Conservation (phyloP, 2,888 invertebrate genomes). For the Amblyjoppa proteus region DNA sequence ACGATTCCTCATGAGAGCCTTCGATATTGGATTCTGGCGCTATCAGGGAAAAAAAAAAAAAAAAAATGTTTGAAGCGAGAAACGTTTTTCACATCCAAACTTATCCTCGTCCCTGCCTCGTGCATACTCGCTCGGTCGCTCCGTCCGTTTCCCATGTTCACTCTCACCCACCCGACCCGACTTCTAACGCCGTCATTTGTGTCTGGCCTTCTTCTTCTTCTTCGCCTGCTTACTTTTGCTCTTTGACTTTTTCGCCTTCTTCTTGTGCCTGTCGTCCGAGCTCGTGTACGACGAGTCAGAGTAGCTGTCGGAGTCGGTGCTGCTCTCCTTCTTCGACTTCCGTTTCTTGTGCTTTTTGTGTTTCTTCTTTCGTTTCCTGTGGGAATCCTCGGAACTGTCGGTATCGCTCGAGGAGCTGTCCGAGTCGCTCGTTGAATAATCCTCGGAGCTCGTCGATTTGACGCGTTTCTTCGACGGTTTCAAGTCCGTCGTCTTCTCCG, state of each 20-base stretch:
- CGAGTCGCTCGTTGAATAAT: slow-evolving; percentile 86
- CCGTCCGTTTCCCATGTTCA: slow-evolving; percentile 1
- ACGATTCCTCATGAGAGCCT: not conserved
- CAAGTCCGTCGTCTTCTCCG: slow-evolving; percentile 83
- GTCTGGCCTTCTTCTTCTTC: slow-evolving; percentile 91
- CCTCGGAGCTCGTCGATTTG: slow-evolving; percentile 86
- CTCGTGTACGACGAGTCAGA: slow-evolving; percentile 88
- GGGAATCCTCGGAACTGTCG: slow-evolving; percentile 84
- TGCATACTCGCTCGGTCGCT: not conserved
- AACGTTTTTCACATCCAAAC: slow-evolving; percentile 25
- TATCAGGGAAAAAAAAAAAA: not conserved
- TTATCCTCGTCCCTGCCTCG: not conserved
- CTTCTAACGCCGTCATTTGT: slow-evolving; percentile 84
- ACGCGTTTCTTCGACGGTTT: slow-evolving; percentile 71
- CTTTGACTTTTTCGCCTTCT: slow-evolving; percentile 88
- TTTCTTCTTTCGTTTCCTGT: slow-evolving; percentile 87
- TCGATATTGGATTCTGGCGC: slow-evolving; percentile 1
- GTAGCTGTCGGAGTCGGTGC: slow-evolving; percentile 88
- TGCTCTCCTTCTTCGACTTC: slow-evolving; percentile 87
- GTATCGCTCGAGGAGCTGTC: slow-evolving; percentile 85
- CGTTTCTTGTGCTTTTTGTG: slow-evolving; percentile 88
- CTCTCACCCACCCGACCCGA: slow-evolving; percentile 7
- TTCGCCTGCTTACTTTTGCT: slow-evolving; percentile 90
- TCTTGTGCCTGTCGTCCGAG: slow-evolving; percentile 89
- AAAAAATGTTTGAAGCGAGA: slow-evolving; percentile 20